These are phyloP conservation scores for Colostygia pectinataria DNA, from an alignment of 2,888 invertebrate genomes.

Conservation along the genomic window DNA sequence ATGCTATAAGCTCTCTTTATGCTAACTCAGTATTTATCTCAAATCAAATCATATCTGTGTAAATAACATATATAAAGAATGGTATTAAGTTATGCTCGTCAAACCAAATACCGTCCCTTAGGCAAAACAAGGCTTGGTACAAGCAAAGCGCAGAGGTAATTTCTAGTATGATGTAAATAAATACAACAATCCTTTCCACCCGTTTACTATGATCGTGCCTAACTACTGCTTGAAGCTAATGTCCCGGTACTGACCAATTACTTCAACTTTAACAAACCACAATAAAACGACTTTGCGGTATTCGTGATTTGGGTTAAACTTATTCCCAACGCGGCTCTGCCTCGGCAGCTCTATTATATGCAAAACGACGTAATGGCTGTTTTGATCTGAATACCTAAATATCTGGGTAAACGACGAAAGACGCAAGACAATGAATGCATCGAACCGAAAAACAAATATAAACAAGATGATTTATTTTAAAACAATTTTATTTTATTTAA, in stretches of 20 bases:
- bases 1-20: no score
- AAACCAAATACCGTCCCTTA: no score
- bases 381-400: slow-evolving; percentile 10
- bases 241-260: slow-evolving; percentile 20
- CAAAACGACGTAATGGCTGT: slow-evolving; percentile 16
- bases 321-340: slow-evolving; percentile 20
- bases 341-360: slow-evolving; percentile 26
- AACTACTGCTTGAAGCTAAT: slow-evolving; percentile 9
- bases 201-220: slow-evolving; percentile 7
- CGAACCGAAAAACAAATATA: neutral
- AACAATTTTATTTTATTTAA: no score
- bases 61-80: no score
- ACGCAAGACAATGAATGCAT: neutral
- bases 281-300: slow-evolving; percentile 53
- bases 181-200: neutral
- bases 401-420: neutral
- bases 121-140: no score
- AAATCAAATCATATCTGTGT: no score
- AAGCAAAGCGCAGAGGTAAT: neutral
- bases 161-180: neutral
- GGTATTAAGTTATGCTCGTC: no score
- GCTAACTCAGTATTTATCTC: no score
- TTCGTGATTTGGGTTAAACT: slow-evolving; percentile 48
- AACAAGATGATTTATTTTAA: no score
- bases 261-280: slow-evolving; percentile 54